Evolutionary conservation across 1,140 invertebrate genomes (phyloP).

Genomic region (Asbolus verrucosus): DNA sequence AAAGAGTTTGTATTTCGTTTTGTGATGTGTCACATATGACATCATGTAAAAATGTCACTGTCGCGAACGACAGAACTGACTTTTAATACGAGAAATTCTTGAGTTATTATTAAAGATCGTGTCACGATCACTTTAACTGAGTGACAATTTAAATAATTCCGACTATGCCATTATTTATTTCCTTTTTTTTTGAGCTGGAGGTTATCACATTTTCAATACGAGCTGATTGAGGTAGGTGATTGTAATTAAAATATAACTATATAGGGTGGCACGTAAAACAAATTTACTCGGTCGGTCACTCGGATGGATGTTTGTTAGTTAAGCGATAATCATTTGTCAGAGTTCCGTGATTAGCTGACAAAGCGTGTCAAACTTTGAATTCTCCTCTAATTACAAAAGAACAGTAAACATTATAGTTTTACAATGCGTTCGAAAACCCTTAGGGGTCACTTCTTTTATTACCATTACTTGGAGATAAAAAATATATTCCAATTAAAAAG

Average conservation of each 20-base stretch:
- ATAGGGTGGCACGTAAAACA: conserved; percentile 8
- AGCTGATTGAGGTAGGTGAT: background rate
- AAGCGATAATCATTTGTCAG: conserved; percentile 36
- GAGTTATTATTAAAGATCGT: conserved; percentile 38
- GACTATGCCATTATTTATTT: conserved; percentile 12
- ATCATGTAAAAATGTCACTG: conserved; percentile 58
- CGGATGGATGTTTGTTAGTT: conserved; percentile 17
- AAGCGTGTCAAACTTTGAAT: conserved; percentile 56
- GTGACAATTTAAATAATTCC: conserved; percentile 43
- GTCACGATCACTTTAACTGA: conserved; percentile 36
- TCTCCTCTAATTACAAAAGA: conserved; percentile 54
- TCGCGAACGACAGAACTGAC: conserved; percentile 46
- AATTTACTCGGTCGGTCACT: background rate
- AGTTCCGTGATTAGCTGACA: conserved; percentile 48
- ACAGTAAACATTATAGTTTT: conserved; percentile 59
- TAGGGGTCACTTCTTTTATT: conserved; percentile 63
- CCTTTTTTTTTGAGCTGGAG: background rate
- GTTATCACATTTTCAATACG: background rate
- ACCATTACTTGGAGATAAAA: conserved; percentile 65
- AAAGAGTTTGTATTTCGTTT: conserved; percentile 57
- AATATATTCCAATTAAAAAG: conserved; percentile 66
- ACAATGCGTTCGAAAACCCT: conserved; percentile 55
- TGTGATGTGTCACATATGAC: conserved; percentile 59
- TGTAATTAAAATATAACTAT: conserved; percentile 19
- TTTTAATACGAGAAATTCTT: conserved; percentile 41